A percentile compares a stretch with the other conserved stretches of the same genome.
Conservation (phyloP, 2,113 vertebrate species). For the Crypturellus undulatus region DNA sequence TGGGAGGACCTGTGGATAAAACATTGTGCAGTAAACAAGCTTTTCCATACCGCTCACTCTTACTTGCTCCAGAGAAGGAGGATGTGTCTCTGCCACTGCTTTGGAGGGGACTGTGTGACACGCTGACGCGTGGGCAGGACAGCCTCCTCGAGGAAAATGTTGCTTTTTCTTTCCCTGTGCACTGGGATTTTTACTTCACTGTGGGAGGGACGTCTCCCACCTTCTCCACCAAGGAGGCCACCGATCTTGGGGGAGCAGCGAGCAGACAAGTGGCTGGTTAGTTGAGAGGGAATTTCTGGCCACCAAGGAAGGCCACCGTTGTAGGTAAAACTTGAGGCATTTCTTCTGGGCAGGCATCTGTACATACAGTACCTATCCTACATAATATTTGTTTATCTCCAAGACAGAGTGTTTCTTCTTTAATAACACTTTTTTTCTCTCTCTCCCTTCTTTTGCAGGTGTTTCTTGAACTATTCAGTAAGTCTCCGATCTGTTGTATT, state of each 20-base stretch:
- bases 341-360: background rate
- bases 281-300: background rate
- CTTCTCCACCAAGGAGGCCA: fast-evolving
- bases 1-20: background rate
- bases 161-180: background rate
- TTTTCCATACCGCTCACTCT: fast-evolving
- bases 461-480: background rate
- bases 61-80: background rate
- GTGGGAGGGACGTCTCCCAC: fast-evolving
- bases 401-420: background rate
- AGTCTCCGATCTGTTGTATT: background rate
- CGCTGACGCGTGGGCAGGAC: background rate
- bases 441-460: background rate
- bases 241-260: background rate
- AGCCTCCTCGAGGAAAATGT: background rate
- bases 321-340: background rate
- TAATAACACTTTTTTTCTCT: background rate
- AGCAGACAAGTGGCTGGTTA: background rate
- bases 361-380: background rate
- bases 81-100: background rate
- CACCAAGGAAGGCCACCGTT: background rate
- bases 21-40: background rate
- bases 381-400: background rate
- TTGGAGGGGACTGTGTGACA: background rate
- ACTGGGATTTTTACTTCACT: background rate